Evolutionary conservation across 2,113 vertebrate species (phyloP).

Genomic region (Lathamus discolor): DNA sequence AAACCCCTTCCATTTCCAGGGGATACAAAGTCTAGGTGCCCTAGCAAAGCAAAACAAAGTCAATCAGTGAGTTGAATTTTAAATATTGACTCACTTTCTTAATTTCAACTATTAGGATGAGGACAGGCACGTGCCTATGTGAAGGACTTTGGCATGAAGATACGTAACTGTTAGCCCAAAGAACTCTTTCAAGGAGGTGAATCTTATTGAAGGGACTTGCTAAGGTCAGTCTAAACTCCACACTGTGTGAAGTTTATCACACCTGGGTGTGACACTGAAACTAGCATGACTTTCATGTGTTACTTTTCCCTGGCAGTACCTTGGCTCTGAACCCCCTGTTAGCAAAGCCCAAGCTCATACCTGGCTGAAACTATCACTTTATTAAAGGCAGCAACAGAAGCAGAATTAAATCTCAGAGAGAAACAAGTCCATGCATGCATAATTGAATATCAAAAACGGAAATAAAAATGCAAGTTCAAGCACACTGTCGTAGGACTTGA

Average conservation of each 20-base stretch:
- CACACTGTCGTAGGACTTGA: not conserved
- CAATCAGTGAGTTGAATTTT: not conserved
- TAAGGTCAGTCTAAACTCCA: not conserved
- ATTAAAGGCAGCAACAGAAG: not conserved
- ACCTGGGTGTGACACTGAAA: not conserved
- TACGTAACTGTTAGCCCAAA: not conserved
- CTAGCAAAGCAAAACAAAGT: not conserved
- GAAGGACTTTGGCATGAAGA: not conserved
- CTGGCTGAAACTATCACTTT: not conserved
- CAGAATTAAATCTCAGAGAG: not conserved
- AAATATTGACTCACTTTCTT: not conserved
- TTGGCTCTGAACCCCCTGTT: not conserved
- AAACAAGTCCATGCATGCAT: not conserved
- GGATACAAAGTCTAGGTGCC: not conserved
- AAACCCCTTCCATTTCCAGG: not conserved
- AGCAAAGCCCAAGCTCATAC: not conserved
- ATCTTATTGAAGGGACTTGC: not conserved
- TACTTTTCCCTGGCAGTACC: not conserved
- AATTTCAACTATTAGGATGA: not conserved
- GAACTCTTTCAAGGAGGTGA: not conserved
- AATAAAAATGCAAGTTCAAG: not conserved
- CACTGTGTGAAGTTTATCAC: not conserved
- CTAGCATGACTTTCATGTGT: not conserved
- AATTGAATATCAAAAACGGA: not conserved
- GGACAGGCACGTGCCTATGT: not conserved